Evolutionary conservation across 1,140 invertebrate species (phyloP).

Genomic region (Drosophila biarmipes): DNA sequence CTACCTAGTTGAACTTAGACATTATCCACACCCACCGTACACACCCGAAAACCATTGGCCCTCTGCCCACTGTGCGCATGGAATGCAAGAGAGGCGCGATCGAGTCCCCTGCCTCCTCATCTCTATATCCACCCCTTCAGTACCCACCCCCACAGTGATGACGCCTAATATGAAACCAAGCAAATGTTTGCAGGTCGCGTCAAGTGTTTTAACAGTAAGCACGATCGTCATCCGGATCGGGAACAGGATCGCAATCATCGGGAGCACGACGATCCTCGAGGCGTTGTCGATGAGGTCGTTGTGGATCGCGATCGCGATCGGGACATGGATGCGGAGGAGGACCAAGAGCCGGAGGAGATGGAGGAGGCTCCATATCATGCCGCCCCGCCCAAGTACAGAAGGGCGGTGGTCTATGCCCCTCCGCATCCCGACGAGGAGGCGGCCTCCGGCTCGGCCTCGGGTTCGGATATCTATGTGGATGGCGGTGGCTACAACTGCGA

Average conservation of each 20-base stretch:
- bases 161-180: constrained; percentile 82
- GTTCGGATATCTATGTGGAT: constrained; percentile 56
- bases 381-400: constrained; percentile 58
- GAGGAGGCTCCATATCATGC: constrained; percentile 48
- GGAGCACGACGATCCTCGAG: constrained; percentile 10
- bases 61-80: constrained; percentile 66
- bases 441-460: constrained; percentile 14
- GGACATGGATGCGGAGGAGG: constrained; percentile 42
- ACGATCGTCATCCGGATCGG: constrained; percentile 36
- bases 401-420: constrained; percentile 63
- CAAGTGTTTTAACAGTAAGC: constrained; percentile 73
- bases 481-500: constrained; percentile 73
- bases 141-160: constrained; percentile 68
- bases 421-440: constrained; percentile 40
- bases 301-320: constrained; percentile 46
- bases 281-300: constrained; percentile 20
- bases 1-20: constrained; percentile 40
- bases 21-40: constrained; percentile 36
- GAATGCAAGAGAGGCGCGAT: constrained; percentile 64
- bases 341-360: constrained; percentile 10
- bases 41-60: constrained; percentile 49
- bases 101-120: constrained; percentile 27
- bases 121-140: constrained; percentile 30
- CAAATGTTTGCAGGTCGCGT: constrained; percentile 84
- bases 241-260: constrained; percentile 18